phyloP scores from a whole-genome alignment of 2,888 invertebrate species.

The Ischnus inquisitorius region DNA sequence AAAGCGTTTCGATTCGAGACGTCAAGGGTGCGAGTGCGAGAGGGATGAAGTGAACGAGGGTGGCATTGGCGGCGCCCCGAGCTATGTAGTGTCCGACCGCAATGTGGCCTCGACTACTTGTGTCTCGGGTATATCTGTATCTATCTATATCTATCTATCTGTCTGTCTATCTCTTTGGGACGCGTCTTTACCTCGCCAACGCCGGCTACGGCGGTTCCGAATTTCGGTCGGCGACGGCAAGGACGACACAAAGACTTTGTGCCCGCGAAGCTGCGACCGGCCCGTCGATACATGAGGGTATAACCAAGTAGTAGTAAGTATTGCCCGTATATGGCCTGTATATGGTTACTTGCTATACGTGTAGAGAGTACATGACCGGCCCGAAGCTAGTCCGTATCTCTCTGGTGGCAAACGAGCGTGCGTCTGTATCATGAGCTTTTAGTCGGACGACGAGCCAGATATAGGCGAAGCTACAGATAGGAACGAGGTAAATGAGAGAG shows the following conservation, averaged over 20 bases:
- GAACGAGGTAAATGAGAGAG: background rate
- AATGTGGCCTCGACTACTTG: constrained; percentile 59
- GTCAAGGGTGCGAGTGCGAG: constrained; percentile 21
- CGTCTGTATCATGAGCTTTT: constrained; percentile 30
- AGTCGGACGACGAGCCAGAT: constrained; percentile 4
- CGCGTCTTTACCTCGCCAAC: background rate
- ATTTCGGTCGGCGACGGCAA: constrained; percentile 33
- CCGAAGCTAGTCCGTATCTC: constrained; percentile 13
- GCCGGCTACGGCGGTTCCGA: background rate
- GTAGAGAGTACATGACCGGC: constrained; percentile 1
- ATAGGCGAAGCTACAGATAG: background rate
- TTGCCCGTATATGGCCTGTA: background rate
- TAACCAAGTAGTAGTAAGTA: background rate
- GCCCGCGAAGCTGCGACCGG: constrained; percentile 10
- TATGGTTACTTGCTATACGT: background rate
- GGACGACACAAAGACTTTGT: constrained; percentile 13
- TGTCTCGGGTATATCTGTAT: constrained; percentile 16
- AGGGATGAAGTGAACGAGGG: constrained; percentile 19
- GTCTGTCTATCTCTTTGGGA: constrained; percentile 14
- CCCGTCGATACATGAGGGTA: background rate
- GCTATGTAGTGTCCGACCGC: constrained; percentile 61
- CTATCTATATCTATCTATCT: constrained; percentile 6
- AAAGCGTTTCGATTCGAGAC: constrained; percentile 57
- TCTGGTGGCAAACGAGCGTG: constrained; percentile 14
- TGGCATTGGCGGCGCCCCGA: constrained; percentile 45